These are phyloP conservation scores for Troilus luridus DNA, from an alignment of 2,888 invertebrate genomes.

Conservation along the genomic window DNA sequence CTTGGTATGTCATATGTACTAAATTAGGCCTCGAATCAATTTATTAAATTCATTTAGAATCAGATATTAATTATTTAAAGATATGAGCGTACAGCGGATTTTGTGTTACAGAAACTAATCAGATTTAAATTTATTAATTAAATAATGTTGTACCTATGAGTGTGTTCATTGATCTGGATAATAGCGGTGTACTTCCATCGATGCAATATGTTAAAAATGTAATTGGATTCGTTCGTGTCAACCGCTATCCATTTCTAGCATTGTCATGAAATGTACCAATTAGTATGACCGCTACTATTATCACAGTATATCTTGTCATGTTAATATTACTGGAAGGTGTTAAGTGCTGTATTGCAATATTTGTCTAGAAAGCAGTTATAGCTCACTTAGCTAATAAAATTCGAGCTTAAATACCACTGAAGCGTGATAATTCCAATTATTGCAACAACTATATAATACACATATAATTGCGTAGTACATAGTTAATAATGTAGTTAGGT, in stretches of 20 bases:
- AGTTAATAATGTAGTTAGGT: no score
- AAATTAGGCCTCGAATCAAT: no score
- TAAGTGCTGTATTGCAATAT: background rate
- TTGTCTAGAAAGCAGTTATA: background rate
- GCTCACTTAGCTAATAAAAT: background rate
- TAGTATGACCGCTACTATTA: background rate
- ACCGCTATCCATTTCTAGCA: background rate
- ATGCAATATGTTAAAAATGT: background rate
- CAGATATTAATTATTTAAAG: no score
- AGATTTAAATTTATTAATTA: no score
- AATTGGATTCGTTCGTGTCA: background rate
- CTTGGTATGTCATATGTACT: background rate
- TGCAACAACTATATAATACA: no score
- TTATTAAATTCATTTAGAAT: no score
- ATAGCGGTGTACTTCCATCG: background rate
- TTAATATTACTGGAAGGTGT: background rate
- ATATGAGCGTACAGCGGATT: no score
- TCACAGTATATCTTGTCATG: background rate
- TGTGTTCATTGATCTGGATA: background rate
- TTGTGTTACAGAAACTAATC: no score
- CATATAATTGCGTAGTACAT: no score
- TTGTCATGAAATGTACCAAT: background rate
- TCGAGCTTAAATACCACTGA: no score
- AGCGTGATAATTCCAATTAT: no score
- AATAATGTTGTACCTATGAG: background rate